Conservation (phyloP, 2,797 vertebrate genomes). For the Acipenser ruthenus region DNA sequence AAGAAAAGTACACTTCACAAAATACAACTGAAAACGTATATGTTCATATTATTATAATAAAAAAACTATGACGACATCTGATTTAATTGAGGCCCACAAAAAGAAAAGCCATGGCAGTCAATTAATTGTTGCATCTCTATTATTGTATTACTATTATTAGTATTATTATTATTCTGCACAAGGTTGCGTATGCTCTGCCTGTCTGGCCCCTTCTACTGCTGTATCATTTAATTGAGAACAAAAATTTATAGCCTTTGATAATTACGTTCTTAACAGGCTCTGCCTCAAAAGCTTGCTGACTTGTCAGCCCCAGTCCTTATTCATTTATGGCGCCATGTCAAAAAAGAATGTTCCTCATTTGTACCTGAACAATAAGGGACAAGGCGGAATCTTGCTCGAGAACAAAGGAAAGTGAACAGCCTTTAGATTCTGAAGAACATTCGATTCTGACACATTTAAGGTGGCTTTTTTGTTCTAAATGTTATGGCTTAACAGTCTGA, state of each 20-base stretch:
- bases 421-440: conserved; percentile 99
- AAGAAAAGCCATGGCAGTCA: conserved; percentile 53
- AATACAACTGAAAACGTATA: too few species aligned
- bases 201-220: conserved; percentile 38
- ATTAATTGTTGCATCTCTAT: too few species aligned
- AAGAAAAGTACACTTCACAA: too few species aligned
- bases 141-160: too few species aligned
- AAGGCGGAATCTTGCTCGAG: conserved; percentile 91
- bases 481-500: conserved; percentile 88
- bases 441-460: conserved; percentile 97
- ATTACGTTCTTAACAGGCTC: conserved; percentile 73
- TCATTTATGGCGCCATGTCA: conserved; percentile 97
- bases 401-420: conserved; percentile 98
- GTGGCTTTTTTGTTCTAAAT: conserved; percentile 79
- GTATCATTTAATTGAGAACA: conserved; percentile 49
- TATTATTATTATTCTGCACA: not conserved
- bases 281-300: conserved; percentile 82
- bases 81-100: not conserved
- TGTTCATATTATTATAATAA: too few species aligned
- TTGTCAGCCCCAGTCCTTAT: conserved; percentile 97
- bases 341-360: conserved; percentile 99
- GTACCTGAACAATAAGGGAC: conserved; percentile 92
- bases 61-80: too few species aligned
- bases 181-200: not conserved
- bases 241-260: conserved; percentile 80